Evolutionary conservation across 2,888 invertebrate genomes (phyloP).

Genomic region (Synanthedon formicaeformis): DNA sequence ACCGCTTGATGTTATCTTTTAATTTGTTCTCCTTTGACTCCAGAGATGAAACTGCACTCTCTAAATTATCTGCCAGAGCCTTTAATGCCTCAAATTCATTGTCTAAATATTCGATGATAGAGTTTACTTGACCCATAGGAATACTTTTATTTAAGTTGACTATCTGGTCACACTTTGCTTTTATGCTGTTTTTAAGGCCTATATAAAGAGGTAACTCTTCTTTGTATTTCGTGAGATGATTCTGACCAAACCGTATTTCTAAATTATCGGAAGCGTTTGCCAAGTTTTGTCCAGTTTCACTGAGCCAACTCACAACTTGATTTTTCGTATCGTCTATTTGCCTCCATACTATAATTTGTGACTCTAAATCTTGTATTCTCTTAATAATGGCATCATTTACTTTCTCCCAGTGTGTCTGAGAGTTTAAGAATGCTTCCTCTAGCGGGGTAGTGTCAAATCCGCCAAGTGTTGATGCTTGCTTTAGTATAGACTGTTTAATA

Average conservation of each 20-base stretch:
- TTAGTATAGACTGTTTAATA: constrained; percentile 78
- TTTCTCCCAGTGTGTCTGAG: constrained; percentile 78
- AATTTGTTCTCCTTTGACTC: constrained; percentile 81
- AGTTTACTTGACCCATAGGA: constrained; percentile 76
- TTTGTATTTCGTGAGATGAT: constrained; percentile 83
- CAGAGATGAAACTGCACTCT: constrained; percentile 78
- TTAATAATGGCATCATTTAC: constrained; percentile 78
- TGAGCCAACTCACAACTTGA: constrained; percentile 86
- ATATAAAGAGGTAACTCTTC: constrained; percentile 86
- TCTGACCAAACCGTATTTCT: constrained; percentile 84
- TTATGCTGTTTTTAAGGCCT: constrained; percentile 81
- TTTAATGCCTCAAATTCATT: constrained; percentile 83
- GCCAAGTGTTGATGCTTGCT: constrained; percentile 77
- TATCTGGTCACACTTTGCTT: constrained; percentile 83
- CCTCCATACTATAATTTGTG: constrained; percentile 92
- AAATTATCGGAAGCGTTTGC: constrained; percentile 81
- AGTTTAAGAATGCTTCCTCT: constrained; percentile 71
- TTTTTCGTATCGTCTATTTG: constrained; percentile 90
- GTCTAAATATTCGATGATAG: constrained; percentile 75
- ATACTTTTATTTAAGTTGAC: constrained; percentile 79
- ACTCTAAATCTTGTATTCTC: constrained; percentile 84
- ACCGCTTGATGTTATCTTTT: constrained; percentile 77
- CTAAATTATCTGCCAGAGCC: constrained; percentile 79
- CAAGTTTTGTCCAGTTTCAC: constrained; percentile 82
- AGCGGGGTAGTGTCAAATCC: constrained; percentile 73